Evolutionary conservation across 2,888 invertebrate species (phyloP), one percentile per base, ranked within the genome.

Genomic region (Brenthis ino): DNA sequence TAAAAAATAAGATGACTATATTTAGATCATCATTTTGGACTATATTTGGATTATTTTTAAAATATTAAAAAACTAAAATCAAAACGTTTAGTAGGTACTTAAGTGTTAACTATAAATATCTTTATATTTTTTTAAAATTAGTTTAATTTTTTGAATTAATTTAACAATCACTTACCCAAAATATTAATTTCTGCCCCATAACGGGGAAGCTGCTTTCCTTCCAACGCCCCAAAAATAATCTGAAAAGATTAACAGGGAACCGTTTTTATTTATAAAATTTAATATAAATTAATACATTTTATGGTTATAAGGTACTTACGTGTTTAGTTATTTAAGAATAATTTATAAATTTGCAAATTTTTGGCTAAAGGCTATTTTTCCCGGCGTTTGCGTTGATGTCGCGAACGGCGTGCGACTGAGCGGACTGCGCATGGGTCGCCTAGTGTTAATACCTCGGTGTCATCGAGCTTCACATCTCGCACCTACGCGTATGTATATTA

Each of bases 381-480:
- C 79, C 79, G 84, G 83, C 82, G 86, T 82, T 78, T 81, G 82
- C 81, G 75, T 69, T 72, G 69, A 70, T 37, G 84, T 80, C 84
- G 87, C 85, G 86, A 75, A 76, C 82, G 81, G 80, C 77, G 84
- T 85, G 85, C 87, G 89, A 91, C 90, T 89, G 83, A 89, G 84
- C 84, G 75, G 76, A 80, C 83, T 81, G 83, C 87, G 84, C 84
- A 82, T 83, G 82, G 74, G 83, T 74, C 81, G 78, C 84, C 83
- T 85, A 85, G 88, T 90, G 90, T 90, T 91, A 92, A 92, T 90
- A 89, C 89, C 80, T 87, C 84, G 83, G 84, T 81, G 85, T 83
- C 88, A 84, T 85, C 85, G 84, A 81, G 85, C 85, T 83, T 78
- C 79, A 80, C 82, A 85, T 85, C 85, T 84, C 84, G 82, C 82